Percentiles rank a stretch among this genome's conserved stretches.
Conservation (phyloP, 2,797 vertebrate species). For the Myotis planiceps region DNA sequence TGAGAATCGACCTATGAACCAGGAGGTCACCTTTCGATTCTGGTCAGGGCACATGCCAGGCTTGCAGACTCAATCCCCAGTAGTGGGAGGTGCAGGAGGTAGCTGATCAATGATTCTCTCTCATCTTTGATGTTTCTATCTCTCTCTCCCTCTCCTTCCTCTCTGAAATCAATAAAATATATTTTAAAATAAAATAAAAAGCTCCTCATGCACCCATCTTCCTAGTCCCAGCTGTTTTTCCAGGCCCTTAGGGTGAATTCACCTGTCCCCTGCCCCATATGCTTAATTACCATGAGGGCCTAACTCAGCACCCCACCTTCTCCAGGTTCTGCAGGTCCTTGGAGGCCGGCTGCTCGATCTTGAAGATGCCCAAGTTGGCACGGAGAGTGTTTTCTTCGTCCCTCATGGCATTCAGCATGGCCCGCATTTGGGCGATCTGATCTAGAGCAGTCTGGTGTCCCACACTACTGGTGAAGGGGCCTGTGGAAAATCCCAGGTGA, state of each 20-base stretch:
- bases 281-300: neutral
- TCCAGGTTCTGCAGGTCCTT: conserved; percentile 90
- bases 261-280: neutral
- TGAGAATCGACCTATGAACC: too few species aligned
- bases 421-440: conserved; percentile 82
- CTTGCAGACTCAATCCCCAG: too few species aligned
- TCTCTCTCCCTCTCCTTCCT: too few species aligned
- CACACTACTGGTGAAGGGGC: conserved; percentile 85
- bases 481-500: neutral
- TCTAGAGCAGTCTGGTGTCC: conserved; percentile 84
- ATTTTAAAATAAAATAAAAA: neutral
- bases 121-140: too few species aligned
- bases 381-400: conserved; percentile 89
- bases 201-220: neutral
- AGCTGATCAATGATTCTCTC: too few species aligned
- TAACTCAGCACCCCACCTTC: conserved; percentile 85
- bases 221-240: neutral
- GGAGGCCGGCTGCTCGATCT: conserved; percentile 88
- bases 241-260: neutral
- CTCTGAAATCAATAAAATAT: too few species aligned
- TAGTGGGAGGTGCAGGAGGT: too few species aligned
- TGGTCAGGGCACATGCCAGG: too few species aligned
- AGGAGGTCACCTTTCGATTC: too few species aligned
- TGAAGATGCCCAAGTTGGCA: conserved; percentile 90
- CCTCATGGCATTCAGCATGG: conserved; percentile 87